Conservation (phyloP, 2,113 vertebrate species). For the Mionectes macconnelli region DNA sequence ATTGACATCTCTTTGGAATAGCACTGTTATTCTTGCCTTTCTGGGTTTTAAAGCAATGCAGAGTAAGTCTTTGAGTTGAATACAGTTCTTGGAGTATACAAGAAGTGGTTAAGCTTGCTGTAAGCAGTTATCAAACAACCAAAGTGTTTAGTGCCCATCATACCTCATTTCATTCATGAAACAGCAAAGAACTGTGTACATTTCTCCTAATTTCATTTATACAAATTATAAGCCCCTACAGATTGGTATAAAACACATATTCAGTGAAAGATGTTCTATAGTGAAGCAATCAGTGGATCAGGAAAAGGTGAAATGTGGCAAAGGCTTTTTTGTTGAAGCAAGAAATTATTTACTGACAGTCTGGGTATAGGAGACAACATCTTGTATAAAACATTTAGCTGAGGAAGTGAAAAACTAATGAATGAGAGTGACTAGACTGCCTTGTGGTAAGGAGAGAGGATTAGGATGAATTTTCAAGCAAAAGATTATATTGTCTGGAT, state of each 20-base stretch:
- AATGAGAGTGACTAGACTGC: background rate
- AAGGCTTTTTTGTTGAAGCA: background rate
- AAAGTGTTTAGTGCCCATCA: background rate
- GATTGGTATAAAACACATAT: background rate
- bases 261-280: background rate
- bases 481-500: background rate
- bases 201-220: background rate
- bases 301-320: background rate
- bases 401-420: background rate
- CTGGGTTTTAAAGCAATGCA: background rate
- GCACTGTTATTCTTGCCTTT: background rate
- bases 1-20: background rate
- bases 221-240: background rate
- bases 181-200: background rate
- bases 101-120: background rate
- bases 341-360: background rate
- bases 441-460: background rate
- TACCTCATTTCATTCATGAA: background rate
- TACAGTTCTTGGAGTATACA: background rate
- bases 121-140: background rate
- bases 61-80: background rate
- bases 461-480: background rate
- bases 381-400: background rate
- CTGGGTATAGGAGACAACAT: background rate
- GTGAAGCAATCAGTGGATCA: background rate